Percentiles rank a stretch among this genome's conserved stretches.
Evolutionary conservation across 2,113 vertebrate species (phyloP).

Genomic region (Xenus cinereus): DNA sequence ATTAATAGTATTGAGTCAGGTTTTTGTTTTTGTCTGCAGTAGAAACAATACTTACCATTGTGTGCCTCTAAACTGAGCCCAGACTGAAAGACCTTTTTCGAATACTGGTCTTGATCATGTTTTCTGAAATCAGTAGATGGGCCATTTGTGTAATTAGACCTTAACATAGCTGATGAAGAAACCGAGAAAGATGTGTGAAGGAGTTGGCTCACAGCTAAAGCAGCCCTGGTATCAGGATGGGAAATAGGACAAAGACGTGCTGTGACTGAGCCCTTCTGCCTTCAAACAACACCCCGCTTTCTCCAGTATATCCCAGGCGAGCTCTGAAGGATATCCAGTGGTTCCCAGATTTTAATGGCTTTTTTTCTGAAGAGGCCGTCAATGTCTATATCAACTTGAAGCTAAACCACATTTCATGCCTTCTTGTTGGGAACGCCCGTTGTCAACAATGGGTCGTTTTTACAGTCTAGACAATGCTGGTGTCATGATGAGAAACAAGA

Average conservation of each 20-base stretch:
- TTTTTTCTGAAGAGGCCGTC: not conserved
- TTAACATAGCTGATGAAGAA: not conserved
- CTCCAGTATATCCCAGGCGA: not conserved
- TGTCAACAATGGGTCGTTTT: not conserved
- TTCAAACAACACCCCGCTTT: accelerated
- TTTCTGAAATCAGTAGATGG: not conserved
- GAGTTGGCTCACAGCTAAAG: not conserved
- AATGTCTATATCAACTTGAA: not conserved
- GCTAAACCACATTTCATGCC: not conserved
- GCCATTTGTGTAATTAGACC: not conserved
- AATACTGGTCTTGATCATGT: not conserved
- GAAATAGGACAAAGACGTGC: not conserved
- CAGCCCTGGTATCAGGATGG: not conserved
- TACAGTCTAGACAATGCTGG: not conserved
- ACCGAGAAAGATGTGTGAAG: not conserved
- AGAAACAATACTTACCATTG: not conserved
- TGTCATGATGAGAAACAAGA: not conserved
- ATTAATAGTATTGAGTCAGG: not conserved
- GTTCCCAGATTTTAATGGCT: not conserved
- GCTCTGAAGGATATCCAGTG: not conserved
- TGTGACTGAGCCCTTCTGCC: not conserved
- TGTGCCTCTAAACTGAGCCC: not conserved
- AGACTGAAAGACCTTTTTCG: not conserved
- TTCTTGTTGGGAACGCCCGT: not conserved
- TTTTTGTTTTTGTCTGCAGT: not conserved